phyloP scores from a whole-genome alignment of 2,888 invertebrate genomes.

The Nyleta sp. region DNA sequence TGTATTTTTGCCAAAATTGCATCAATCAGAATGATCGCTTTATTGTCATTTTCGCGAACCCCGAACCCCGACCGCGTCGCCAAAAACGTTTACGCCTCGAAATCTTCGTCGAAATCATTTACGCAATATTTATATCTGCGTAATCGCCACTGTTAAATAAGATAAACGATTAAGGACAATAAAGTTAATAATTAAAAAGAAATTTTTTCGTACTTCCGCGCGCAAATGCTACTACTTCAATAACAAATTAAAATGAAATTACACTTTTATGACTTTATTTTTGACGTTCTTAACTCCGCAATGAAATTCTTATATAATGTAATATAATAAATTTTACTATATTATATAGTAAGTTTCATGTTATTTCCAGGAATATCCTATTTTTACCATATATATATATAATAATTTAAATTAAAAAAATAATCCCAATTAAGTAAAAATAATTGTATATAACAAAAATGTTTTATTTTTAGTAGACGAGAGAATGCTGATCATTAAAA shows the following conservation, averaged over 20 bases:
- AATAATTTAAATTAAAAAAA: no score
- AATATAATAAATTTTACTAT: constrained; percentile 35
- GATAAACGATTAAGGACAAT: constrained; percentile 1
- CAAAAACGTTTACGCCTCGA: constrained; percentile 7
- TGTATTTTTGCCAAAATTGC: constrained; percentile 48
- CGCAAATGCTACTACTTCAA: constrained; percentile 7
- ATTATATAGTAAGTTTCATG: no score
- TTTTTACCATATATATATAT: no score
- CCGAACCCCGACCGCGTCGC: no score
- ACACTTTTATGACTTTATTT: constrained; percentile 33
- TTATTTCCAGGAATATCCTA: no score
- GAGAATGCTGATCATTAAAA: no score
- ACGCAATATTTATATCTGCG: background rate
- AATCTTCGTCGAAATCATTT: background rate
- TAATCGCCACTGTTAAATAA: constrained; percentile 11
- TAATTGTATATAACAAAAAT: no score
- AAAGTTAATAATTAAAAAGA: constrained; percentile 22
- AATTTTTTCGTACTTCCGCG: background rate
- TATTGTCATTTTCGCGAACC: no score
- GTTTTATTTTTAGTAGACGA: no score
- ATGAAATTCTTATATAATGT: constrained; percentile 41
- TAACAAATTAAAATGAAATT: constrained; percentile 37
- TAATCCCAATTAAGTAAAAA: no score
- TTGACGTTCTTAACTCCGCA: constrained; percentile 7
- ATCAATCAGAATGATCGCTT: constrained; percentile 21